Percentiles rank a stretch among this genome's conserved stretches.
These are phyloP conservation scores for Myioborus melanocephalus DNA, from an alignment of 2,797 vertebrate genomes.

Conservation along the genomic window DNA sequence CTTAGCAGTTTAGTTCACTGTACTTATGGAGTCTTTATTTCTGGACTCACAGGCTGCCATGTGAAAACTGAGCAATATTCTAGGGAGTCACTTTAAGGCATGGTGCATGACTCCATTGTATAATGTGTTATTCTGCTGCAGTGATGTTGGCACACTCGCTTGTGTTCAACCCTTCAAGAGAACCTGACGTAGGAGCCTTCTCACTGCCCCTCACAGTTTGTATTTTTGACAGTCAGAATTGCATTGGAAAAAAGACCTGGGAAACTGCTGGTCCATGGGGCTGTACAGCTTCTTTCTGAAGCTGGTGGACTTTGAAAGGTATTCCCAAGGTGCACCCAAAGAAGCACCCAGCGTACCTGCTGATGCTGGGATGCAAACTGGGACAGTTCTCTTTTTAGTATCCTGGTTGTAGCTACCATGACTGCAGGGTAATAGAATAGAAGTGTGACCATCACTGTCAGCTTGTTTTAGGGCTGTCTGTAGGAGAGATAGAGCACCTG, in stretches of 20 bases:
- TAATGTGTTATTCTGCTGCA: not conserved
- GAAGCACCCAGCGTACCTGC: rapidly evolving
- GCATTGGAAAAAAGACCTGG: not conserved
- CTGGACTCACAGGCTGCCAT: not conserved
- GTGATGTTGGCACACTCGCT: not conserved
- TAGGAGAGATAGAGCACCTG: not conserved
- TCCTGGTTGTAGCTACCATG: not conserved
- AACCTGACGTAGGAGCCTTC: not conserved
- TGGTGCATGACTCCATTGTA: not conserved
- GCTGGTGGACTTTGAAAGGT: not conserved
- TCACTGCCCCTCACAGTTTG: not conserved
- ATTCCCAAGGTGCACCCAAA: not conserved
- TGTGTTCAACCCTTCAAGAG: not conserved
- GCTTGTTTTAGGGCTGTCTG: not conserved
- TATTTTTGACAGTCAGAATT: not conserved
- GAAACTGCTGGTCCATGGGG: not conserved
- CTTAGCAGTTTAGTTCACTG: not conserved
- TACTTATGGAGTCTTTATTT: not conserved
- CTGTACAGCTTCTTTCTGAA: not conserved
- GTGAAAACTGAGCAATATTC: not conserved
- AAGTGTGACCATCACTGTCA: not conserved
- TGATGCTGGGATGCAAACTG: not conserved
- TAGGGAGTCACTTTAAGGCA: not conserved
- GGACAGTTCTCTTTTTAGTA: not conserved
- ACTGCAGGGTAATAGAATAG: not conserved